Evolutionary conservation across 2,888 invertebrate genomes (phyloP), one percentile per base, ranked within the genome.

Genomic region (Salpingus planirostris): DNA sequence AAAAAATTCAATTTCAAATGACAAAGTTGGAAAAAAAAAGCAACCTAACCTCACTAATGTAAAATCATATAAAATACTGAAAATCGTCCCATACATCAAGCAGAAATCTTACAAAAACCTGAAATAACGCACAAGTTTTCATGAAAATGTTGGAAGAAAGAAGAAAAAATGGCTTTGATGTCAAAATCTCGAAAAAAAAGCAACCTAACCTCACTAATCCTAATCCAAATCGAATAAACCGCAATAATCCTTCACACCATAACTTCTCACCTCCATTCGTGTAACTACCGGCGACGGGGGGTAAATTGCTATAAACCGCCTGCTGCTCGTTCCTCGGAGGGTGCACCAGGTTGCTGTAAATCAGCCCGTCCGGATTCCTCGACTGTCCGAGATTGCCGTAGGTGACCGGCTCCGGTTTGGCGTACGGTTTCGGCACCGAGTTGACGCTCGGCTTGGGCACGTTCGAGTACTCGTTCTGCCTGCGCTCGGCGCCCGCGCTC

Each of bases 271-370:
- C 59, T 25, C 57, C 63, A 43, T 60, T 62, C 1, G 58, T 51
- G 39, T 59, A 63, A 2, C 44, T 32, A 33, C 33, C 40, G 13
- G 36, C 38, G 11, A 22, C 36, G 10, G 42, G 31, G 7, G 50
- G 50, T 13, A 78, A 56, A 54, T 80, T 80, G 40, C 74, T 74
- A 51, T 80, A 80, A 18, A 76, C 52, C 6, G 18, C 8, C 22
- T 48, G 55, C 10, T 40, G 39, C 3, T 50, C 48, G 10, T 61
- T 50, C 55, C 66, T 31, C 10, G 62, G 54, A 26, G 68, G 66
- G 60, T 71, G 70, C 15, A 68, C 62, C 40, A 72, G 64, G 43
- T 74, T 73, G 37, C 69, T 70, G 44, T 71, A 73, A 36, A 71
- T 66, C 40, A 70, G 58, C 14, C 69, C 67, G 31, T 69, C 68